phyloP scores from a whole-genome alignment of 2,888 invertebrate genomes.

The Meteorus colon region DNA sequence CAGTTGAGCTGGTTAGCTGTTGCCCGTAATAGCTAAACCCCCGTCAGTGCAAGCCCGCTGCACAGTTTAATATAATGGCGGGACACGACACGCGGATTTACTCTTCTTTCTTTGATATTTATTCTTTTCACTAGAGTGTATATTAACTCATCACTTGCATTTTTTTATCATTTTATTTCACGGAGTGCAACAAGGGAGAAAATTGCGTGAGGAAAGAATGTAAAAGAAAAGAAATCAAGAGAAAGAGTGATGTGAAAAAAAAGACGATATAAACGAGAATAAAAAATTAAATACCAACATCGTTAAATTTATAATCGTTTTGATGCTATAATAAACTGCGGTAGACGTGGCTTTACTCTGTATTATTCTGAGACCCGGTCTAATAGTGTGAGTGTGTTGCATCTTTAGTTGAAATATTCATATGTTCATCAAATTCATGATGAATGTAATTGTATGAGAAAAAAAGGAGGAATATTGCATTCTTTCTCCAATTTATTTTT shows the following conservation, averaged over 20 bases:
- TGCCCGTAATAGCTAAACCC: slow-evolving; percentile 64
- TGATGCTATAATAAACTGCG: background rate
- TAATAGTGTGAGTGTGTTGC: background rate
- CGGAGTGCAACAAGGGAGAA: background rate
- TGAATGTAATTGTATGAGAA: background rate
- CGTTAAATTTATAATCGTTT: background rate
- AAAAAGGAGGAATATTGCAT: background rate
- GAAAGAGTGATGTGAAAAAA: too few species aligned
- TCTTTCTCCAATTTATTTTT: background rate
- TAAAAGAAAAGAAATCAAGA: background rate
- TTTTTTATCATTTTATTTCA: background rate
- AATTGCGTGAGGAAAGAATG: background rate
- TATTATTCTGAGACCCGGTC: background rate
- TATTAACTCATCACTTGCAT: background rate
- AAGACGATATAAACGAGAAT: background rate
- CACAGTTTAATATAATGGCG: slow-evolving; percentile 22
- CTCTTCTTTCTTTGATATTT: background rate
- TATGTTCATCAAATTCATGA: background rate
- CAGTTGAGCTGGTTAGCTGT: slow-evolving; percentile 41
- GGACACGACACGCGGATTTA: slow-evolving; percentile 32
- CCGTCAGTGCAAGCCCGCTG: slow-evolving; percentile 61
- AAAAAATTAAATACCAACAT: slow-evolving; percentile 1
- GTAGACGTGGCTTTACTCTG: background rate
- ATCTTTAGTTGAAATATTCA: background rate
- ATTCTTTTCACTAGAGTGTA: background rate